Conservation (phyloP, 2,797 vertebrate genomes). For the Australoheros facetus region DNA sequence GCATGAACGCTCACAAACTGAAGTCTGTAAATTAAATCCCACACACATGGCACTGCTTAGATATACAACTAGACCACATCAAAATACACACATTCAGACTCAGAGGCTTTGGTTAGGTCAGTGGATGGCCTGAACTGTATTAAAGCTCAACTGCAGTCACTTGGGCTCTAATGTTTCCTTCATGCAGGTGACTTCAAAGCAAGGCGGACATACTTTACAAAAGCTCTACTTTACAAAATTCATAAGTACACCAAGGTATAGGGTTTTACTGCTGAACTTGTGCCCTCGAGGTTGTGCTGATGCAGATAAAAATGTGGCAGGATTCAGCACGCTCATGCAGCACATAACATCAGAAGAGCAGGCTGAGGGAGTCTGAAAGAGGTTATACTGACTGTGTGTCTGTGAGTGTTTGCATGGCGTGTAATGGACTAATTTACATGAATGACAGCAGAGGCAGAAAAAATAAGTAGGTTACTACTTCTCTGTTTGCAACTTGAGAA, state of each 20-base stretch:
- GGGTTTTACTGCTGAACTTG: constrained; percentile 20
- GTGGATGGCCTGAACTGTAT: neutral
- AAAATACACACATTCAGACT: constrained; percentile 42
- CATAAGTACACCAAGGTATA: constrained; percentile 7
- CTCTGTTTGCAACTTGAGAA: neutral
- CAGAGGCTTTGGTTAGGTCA: constrained; percentile 18
- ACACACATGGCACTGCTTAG: constrained; percentile 51
- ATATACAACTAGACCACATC: constrained; percentile 39
- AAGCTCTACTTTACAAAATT: neutral
- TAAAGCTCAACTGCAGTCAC: constrained; percentile 18
- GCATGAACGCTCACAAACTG: constrained; percentile 39
- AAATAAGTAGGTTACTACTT: neutral
- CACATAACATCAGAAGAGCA: constrained; percentile 34
- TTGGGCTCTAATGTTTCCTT: constrained; percentile 12
- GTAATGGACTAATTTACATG: neutral
- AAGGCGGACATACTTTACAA: constrained; percentile 4
- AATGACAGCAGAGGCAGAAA: neutral
- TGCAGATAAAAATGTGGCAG: constrained; percentile 53
- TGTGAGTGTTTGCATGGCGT: constrained; percentile 9
- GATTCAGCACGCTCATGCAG: constrained; percentile 44
- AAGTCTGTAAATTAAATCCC: constrained; percentile 55
- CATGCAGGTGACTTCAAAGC: constrained; percentile 37
- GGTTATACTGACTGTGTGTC: neutral
- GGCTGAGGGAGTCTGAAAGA: neutral
- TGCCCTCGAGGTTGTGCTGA: constrained; percentile 19